A percentile compares a stretch with the other conserved stretches of the same genome.
Evolutionary conservation across 2,888 invertebrate species (phyloP).

Genomic region (Blera fallax): DNA sequence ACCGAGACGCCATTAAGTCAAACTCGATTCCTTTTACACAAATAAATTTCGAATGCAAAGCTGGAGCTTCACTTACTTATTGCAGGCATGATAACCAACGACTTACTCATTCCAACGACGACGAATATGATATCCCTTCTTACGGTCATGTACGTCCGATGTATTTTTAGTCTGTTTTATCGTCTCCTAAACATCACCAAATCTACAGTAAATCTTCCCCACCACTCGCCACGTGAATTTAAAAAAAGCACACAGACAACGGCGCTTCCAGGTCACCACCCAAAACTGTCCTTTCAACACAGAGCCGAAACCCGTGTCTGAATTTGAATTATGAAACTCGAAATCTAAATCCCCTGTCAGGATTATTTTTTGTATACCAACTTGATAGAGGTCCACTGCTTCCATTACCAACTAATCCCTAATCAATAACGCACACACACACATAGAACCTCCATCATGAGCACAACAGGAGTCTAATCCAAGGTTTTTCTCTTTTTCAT

Average conservation of each 20-base stretch:
- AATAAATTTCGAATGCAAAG: too few species aligned
- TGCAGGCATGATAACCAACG: too few species aligned
- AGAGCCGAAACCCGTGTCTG: not conserved
- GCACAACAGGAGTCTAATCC: slow-evolving; percentile 7
- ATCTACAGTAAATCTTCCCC: not conserved
- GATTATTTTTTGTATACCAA: slow-evolving; percentile 14
- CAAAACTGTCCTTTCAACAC: not conserved
- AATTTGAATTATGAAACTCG: slow-evolving; percentile 8
- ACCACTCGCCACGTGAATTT: not conserved
- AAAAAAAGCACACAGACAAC: not conserved
- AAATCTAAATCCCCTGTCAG: slow-evolving; percentile 13
- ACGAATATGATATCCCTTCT: too few species aligned
- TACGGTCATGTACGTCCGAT: too few species aligned
- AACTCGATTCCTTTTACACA: too few species aligned
- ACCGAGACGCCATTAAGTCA: too few species aligned
- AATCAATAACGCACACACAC: not conserved
- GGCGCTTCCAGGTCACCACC: not conserved
- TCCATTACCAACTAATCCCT: slow-evolving; percentile 8
- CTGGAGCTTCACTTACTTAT: too few species aligned
- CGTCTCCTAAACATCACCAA: not conserved
- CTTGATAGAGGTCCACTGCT: slow-evolving; percentile 28
- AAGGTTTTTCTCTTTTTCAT: slow-evolving; percentile 19
- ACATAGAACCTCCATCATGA: not conserved
- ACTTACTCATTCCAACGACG: too few species aligned
- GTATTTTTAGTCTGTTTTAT: too few species aligned